phyloP scores from a whole-genome alignment of 1,140 invertebrate species.

The Calephelis nemesis region DNA sequence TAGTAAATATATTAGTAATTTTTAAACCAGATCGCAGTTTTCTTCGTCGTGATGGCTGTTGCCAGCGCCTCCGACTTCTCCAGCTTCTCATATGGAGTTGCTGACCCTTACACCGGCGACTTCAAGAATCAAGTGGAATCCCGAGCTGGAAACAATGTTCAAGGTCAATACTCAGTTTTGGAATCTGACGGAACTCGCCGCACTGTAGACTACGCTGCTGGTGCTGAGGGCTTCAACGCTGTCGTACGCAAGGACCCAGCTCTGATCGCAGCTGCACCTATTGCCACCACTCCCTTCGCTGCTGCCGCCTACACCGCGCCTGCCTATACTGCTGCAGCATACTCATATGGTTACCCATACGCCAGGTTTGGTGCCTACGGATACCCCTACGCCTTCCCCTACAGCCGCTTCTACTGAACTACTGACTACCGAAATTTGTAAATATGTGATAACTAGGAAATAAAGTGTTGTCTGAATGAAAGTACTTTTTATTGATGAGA shows the following conservation, averaged over 20 bases:
- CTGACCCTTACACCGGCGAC: slow-evolving; percentile 72
- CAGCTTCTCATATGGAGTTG: too few relatives aligned
- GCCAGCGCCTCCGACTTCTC: slow-evolving; percentile 34
- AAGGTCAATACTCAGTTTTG: slow-evolving; percentile 67
- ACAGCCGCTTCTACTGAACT: slow-evolving; percentile 30
- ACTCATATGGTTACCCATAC: slow-evolving; percentile 20
- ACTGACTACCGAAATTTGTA: slow-evolving; percentile 1
- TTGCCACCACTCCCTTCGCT: slow-evolving; percentile 37
- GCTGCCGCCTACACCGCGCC: slow-evolving; percentile 32
- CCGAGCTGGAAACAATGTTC: slow-evolving; percentile 77
- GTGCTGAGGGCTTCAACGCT: too few relatives aligned
- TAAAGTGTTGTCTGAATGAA: too few relatives aligned
- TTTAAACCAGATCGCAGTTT: slow-evolving; percentile 45
- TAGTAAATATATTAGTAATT: too few relatives aligned
- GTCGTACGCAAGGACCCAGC: too few relatives aligned
- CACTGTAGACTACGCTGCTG: too few relatives aligned
- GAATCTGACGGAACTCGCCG: slow-evolving; percentile 19
- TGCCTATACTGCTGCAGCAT: slow-evolving; percentile 24
- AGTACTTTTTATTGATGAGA: too few relatives aligned
- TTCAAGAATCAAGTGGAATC: slow-evolving; percentile 72
- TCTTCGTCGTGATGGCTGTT: slow-evolving; percentile 47
- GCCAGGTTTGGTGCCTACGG: slow-evolving; percentile 30
- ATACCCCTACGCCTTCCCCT: slow-evolving; percentile 28
- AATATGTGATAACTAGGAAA: not conserved
- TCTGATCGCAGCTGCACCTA: slow-evolving; percentile 26